Percentiles rank a stretch among this genome's conserved stretches.
Conservation (phyloP, 2,113 vertebrate genomes). For the Clarias macrocephalus region DNA sequence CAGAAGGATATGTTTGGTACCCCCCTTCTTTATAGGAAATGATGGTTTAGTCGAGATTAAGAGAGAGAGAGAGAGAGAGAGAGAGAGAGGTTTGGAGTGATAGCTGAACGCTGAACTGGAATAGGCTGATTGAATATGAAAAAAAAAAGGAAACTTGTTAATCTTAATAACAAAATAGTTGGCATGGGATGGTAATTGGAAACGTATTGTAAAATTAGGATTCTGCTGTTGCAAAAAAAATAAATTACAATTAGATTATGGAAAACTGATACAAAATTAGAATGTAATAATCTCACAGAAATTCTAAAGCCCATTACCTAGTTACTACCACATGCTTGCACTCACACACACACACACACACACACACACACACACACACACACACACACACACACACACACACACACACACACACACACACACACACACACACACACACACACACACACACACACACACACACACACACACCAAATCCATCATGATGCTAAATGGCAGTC, state of each 20-base stretch:
- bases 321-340: background rate
- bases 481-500: conserved; percentile 55
- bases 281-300: background rate
- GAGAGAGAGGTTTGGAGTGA: conserved; percentile 53
- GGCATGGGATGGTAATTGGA: background rate
- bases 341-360: conserved; percentile 46
- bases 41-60: conserved; percentile 42
- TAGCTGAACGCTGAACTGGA: conserved; percentile 34
- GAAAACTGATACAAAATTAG: conserved; percentile 7
- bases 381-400: conserved; percentile 49
- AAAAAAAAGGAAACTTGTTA: conserved; percentile 22
- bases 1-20: background rate
- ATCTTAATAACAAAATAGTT: conserved; percentile 13
- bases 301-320: conserved; percentile 1
- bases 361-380: conserved; percentile 38
- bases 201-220: background rate
- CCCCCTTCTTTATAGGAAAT: background rate
- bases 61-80: conserved; percentile 23
- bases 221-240: background rate
- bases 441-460: conserved; percentile 48
- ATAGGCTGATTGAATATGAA: background rate
- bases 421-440: background rate
- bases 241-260: conserved; percentile 18
- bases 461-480: conserved; percentile 51
- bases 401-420: conserved; percentile 11